Conservation (phyloP, 2,888 invertebrate species). For the Troides helena region DNA sequence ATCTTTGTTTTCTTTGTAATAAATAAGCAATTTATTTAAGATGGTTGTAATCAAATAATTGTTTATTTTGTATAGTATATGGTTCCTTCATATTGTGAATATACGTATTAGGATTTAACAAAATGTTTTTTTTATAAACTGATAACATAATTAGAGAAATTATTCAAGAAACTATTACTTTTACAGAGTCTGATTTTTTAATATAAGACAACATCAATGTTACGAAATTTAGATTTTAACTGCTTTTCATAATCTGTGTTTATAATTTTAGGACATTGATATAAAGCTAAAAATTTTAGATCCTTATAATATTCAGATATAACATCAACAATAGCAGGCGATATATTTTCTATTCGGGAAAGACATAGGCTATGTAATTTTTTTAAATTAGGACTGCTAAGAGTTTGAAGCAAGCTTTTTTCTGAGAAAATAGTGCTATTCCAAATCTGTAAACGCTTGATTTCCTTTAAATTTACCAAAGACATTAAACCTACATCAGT, state of each 20-base stretch:
- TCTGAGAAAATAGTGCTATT: constrained; percentile 67
- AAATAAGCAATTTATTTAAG: neutral
- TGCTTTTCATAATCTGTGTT: constrained; percentile 68
- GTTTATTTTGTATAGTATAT: neutral
- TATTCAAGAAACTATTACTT: neutral
- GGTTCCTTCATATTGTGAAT: constrained; percentile 2
- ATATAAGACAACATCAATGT: constrained; percentile 69
- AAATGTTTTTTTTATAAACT: neutral
- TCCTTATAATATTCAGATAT: constrained; percentile 68
- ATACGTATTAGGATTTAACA: neutral
- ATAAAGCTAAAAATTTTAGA: constrained; percentile 67
- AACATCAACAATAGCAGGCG: constrained; percentile 62
- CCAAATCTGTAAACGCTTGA: constrained; percentile 68
- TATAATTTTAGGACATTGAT: constrained; percentile 67
- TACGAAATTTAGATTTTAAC: constrained; percentile 66
- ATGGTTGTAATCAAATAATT: neutral
- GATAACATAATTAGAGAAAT: neutral
- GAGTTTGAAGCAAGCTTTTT: constrained; percentile 50
- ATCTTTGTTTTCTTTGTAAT: neutral
- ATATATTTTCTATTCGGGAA: constrained; percentile 63
- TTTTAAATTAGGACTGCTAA: constrained; percentile 52
- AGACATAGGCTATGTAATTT: constrained; percentile 64
- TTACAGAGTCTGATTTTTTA: constrained; percentile 33
- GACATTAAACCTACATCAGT: constrained; percentile 60
- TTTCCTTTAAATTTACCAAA: constrained; percentile 48